These are phyloP conservation scores for Pangasius larnaudii DNA, from an alignment of 2,797 vertebrate genomes.

Conservation along the genomic window DNA sequence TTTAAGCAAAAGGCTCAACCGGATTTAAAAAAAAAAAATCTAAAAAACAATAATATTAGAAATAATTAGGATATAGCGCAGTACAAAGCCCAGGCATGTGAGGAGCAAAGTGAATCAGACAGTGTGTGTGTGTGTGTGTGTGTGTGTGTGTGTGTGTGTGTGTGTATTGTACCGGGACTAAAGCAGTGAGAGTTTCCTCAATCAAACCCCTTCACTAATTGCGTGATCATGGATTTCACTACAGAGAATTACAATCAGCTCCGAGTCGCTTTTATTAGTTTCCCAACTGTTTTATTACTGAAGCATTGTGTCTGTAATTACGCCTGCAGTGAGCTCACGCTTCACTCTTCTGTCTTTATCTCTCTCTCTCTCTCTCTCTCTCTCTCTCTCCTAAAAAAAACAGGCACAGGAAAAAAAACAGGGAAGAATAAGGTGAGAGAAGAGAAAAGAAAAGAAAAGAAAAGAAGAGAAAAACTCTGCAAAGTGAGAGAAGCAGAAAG, in stretches of 20 bases:
- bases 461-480: too few species aligned
- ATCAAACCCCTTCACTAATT: conserved; percentile 64
- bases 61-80: conserved; percentile 56
- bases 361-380: not conserved
- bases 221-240: conserved; percentile 68
- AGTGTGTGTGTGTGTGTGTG: conserved; percentile 15
- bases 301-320: conserved; percentile 62
- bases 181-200: conserved; percentile 59
- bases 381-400: not conserved
- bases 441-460: not conserved
- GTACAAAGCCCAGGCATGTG: not conserved
- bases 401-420: not conserved
- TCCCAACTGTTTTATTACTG: conserved; percentile 64
- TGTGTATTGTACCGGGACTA: conserved; percentile 50
- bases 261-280: conserved; percentile 68
- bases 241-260: conserved; percentile 70
- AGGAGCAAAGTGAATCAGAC: not conserved
- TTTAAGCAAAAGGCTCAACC: conserved; percentile 50
- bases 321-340: conserved; percentile 17
- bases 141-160: conserved; percentile 31
- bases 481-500: not conserved
- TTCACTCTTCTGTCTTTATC: not conserved
- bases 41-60: conserved; percentile 63
- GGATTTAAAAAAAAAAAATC: conserved; percentile 56
- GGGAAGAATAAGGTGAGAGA: not conserved